Base-by-base conservation (phyloP, 1,140 invertebrate species). In the Conus betulinus region DNA sequence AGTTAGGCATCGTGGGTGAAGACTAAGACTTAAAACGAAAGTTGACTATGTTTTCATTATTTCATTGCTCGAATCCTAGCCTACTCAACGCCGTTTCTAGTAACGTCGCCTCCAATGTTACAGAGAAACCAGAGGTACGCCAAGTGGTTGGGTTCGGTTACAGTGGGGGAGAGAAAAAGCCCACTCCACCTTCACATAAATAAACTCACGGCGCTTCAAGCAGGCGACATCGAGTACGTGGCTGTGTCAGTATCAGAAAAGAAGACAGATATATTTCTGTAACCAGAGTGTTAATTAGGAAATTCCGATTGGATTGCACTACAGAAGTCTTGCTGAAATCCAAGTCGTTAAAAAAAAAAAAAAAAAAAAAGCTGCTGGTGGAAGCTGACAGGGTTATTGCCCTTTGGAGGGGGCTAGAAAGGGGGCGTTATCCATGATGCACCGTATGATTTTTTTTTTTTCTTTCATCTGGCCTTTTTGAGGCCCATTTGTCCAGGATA, bases 211-310 rank as follows among this genome's bases (percentile, higher is more conserved):
- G 15, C 11, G 67, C 20, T 23, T 23, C 20, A 20, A 23, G 13
- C 67, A 23, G 15, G 67, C 67, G 60, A 71, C 20, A n/a, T 71
- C 20, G 17, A 2, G 60, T 1, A 20, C 67, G 6, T 71, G 23
- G 10, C 71, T 11, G 25, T 51, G n/a, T 78, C 76, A 78, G 8
- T 13, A 51, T 51, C n/a, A 78, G 11, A 39, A 27, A 51, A 23
- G 39, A 83, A 83, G 81, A 83, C 55, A 83, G 55, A 51, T 83
- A 83, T 83, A 23, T 83, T 83, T 57, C 25, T 17, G 81, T 83
- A 83, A 83, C 81, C 17, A 25, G 25, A 83, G 51, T 83, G 81
- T 57, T 83, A 55, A 83, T 83, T 55, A 83, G 81, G 55, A 83
- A 53, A 83, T 83, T 83, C 81, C 55, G 8, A 51, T 39, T 7